A percentile compares a stretch with the other conserved stretches of the same genome.
phyloP scores from a whole-genome alignment of 30 jellyfish, hydroid and myxozoan species.

The Nemopilema nomurai region DNA sequence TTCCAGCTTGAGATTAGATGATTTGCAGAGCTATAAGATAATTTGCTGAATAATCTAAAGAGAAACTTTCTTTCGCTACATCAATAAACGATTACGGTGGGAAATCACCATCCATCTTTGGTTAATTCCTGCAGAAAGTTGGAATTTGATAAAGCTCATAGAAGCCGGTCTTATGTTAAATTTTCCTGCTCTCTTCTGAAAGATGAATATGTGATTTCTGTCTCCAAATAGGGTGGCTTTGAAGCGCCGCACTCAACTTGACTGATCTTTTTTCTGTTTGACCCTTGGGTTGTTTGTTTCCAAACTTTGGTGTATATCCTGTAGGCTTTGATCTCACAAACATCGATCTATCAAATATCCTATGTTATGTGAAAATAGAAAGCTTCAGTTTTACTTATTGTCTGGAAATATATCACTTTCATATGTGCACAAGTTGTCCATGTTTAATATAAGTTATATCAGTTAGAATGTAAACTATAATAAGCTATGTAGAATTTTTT shows the following conservation, averaged over 20 bases:
- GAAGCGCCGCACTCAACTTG: neutral
- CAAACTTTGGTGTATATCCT: too few relatives aligned
- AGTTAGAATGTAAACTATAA: too few relatives aligned
- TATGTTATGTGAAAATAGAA: too few relatives aligned
- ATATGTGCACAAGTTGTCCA: too few relatives aligned
- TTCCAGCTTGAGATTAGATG: neutral
- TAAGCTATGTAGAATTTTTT: too few relatives aligned
- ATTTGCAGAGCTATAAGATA: neutral
- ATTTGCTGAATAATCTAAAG: neutral
- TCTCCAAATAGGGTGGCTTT: neutral
- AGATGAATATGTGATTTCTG: neutral
- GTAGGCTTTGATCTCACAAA: too few relatives aligned
- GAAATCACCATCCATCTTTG: neutral
- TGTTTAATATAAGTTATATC: too few relatives aligned
- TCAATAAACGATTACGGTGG: conserved; percentile 21
- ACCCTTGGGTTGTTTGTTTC: too few relatives aligned
- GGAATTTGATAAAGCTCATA: neutral
- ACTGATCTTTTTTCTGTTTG: too few relatives aligned
- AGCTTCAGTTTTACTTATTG: too few relatives aligned
- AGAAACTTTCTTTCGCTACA: neutral
- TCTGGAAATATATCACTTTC: too few relatives aligned
- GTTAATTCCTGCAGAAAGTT: neutral
- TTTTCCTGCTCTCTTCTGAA: neutral
- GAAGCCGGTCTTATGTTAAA: neutral
- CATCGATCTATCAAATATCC: too few relatives aligned